Evolutionary conservation across 2,797 vertebrate genomes (phyloP), one percentile per base, ranked within the genome.

Genomic region (Sebastes alutus): DNA sequence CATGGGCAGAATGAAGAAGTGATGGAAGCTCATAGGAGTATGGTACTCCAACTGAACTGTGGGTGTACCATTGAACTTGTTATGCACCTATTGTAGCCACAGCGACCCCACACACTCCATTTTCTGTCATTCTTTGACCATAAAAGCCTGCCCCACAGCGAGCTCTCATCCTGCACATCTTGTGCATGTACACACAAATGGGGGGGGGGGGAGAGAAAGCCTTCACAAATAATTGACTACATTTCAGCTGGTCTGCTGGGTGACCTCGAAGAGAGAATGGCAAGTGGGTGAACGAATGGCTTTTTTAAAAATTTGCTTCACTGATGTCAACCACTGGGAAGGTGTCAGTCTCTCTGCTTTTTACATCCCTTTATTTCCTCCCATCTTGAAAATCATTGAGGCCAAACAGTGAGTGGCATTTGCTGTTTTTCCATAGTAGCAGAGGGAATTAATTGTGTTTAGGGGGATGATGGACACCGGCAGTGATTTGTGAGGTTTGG

Each of bases 371-470:
- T 29, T 63, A 56, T 75, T 77, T 72, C 60, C 56, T 61, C 61
- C 23, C 54, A 55, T 75, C 52, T 46, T 58, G 25, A 69, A 77
- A 78, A 80, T 86, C 75, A 80, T 9, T 27, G 22, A 68, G 38
- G 49, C 74, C 76, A 77, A 72, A 74, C 49, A 59, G 42, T 72
- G 55, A 75, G 58, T 65, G 72, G 27, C 7, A 3, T 66, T 66
- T 66, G 62, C 55, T 78, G 18, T 87, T 83, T 88, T 73, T 88
- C 72, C 70, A 38, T 33, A 12, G 30, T 71, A 68, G 59, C 79
- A 79, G 78, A 83, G 75, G 42, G 63, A 81, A 38, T 69, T 81
- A 82, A 89, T 90, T 82, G 80, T 77, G 64, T 83, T 86, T 71
- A 69, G 81, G 42, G 32, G 64, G 75, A 61, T 82, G 80, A 75